Percentiles rank a stretch among this genome's conserved stretches.
phyloP scores from a whole-genome alignment of 2,888 invertebrate species.

The Metopia argyrocephala region DNA sequence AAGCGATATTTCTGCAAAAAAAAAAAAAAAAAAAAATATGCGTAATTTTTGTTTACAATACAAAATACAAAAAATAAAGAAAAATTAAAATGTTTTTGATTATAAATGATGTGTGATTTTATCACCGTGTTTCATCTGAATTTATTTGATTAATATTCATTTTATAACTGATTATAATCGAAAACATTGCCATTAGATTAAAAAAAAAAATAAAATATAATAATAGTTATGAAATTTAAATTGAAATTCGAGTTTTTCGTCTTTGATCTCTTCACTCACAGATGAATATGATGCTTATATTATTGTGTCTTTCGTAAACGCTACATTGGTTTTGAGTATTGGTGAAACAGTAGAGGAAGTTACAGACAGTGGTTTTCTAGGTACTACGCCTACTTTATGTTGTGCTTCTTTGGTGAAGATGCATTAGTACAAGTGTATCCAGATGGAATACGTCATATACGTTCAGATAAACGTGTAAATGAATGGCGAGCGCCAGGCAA shows the following conservation, averaged over 20 bases:
- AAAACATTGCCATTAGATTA: slow-evolving; percentile 47
- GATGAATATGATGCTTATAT: slow-evolving; percentile 99
- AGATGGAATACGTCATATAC: slow-evolving; percentile 98
- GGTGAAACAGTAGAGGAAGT: slow-evolving; percentile 99
- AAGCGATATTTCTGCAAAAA: slow-evolving; percentile 21
- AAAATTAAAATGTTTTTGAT: slow-evolving; percentile 69
- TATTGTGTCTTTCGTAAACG: slow-evolving; percentile 98
- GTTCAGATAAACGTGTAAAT: slow-evolving; percentile 98
- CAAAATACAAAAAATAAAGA: background rate
- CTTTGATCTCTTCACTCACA: slow-evolving; percentile 80
- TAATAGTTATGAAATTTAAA: slow-evolving; percentile 5
- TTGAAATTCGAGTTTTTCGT: background rate
- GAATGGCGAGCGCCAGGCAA: slow-evolving; percentile 99
- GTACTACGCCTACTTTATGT: slow-evolving; percentile 98
- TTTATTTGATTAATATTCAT: slow-evolving; percentile 76
- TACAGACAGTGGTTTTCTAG: slow-evolving; percentile 98
- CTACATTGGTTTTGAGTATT: slow-evolving; percentile 98
- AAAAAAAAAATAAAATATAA: background rate
- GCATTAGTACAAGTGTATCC: slow-evolving; percentile 99
- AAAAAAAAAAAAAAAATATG: too few species aligned
- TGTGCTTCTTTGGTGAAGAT: slow-evolving; percentile 98
- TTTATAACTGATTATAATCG: slow-evolving; percentile 75
- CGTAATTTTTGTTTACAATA: too few species aligned
- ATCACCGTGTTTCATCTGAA: slow-evolving; percentile 83
- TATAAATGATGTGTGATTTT: slow-evolving; percentile 74